Evolutionary conservation across 2,113 vertebrate genomes (phyloP).

Genomic region (Chlamydotis undulata): DNA sequence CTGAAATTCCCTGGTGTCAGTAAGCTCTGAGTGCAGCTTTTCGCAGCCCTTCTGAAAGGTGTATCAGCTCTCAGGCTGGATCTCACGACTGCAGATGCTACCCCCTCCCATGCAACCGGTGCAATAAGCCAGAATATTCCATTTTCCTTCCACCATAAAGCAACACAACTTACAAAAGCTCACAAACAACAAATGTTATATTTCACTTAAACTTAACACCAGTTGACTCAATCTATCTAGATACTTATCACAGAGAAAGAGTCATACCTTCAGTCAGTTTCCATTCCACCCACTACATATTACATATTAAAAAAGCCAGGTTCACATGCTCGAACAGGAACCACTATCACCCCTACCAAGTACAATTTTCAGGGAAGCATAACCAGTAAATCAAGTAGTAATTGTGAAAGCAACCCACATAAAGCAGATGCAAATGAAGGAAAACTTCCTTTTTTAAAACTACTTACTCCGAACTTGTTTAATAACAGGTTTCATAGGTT

Average conservation of each 20-base stretch:
- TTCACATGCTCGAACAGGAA: background rate
- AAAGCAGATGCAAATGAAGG: slow-evolving; percentile 49
- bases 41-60: background rate
- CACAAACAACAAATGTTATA: background rate
- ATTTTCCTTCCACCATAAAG: background rate
- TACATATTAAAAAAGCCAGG: background rate
- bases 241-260: background rate
- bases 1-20: background rate
- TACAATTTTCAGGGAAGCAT: slow-evolving; percentile 8
- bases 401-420: slow-evolving; percentile 44
- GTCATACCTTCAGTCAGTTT: background rate
- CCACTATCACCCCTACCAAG: background rate
- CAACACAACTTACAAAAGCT: background rate
- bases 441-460: slow-evolving; percentile 30
- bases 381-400: slow-evolving; percentile 40
- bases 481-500: slow-evolving; percentile 87
- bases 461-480: slow-evolving; percentile 95
- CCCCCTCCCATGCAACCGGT: background rate
- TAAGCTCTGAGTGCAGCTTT: background rate
- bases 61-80: background rate
- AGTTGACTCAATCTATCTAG: background rate
- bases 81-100: background rate
- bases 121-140: background rate
- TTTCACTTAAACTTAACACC: background rate
- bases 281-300: background rate